phyloP scores from a whole-genome alignment of 2,888 invertebrate genomes.

The Orchesella flavescens region DNA sequence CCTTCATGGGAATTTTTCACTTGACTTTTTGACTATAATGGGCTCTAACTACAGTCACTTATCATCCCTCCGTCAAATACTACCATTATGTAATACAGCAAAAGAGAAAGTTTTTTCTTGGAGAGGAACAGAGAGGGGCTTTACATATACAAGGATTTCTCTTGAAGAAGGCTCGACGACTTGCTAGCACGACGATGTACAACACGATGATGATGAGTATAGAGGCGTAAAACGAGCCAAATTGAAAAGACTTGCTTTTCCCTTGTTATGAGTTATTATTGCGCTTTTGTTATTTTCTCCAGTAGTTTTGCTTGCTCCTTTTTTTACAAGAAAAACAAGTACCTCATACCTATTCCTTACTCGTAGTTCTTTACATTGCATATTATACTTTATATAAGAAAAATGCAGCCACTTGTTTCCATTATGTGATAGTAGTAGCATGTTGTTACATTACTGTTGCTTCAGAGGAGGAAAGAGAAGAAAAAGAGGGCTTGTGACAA shows the following conservation, averaged over 20 bases:
- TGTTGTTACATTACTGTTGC: too few relatives aligned
- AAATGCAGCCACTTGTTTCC: constrained; percentile 22
- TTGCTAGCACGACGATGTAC: too few relatives aligned
- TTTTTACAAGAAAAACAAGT: not conserved
- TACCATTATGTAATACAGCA: too few relatives aligned
- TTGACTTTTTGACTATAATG: constrained; percentile 26
- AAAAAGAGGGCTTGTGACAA: not conserved
- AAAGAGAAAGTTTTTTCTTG: not conserved
- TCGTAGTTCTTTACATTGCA: too few relatives aligned
- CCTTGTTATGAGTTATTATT: constrained; percentile 4
- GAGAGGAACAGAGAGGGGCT: not conserved
- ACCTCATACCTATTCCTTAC: not conserved
- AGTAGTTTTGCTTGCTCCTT: not conserved
- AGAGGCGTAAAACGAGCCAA: too few relatives aligned
- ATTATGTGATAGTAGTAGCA: constrained; percentile 10
- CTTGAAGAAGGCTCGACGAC: too few relatives aligned
- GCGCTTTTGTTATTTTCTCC: not conserved
- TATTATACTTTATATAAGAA: too few relatives aligned
- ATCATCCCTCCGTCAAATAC: constrained; percentile 30
- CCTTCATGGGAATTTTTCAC: constrained; percentile 11
- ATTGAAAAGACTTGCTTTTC: not conserved
- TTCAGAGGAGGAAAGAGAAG: not conserved
- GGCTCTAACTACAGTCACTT: constrained; percentile 40
- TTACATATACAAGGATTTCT: too few relatives aligned
- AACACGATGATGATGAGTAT: too few relatives aligned